phyloP scores from a whole-genome alignment of 2,113 vertebrate genomes.

The Pardalotus punctatus region DNA sequence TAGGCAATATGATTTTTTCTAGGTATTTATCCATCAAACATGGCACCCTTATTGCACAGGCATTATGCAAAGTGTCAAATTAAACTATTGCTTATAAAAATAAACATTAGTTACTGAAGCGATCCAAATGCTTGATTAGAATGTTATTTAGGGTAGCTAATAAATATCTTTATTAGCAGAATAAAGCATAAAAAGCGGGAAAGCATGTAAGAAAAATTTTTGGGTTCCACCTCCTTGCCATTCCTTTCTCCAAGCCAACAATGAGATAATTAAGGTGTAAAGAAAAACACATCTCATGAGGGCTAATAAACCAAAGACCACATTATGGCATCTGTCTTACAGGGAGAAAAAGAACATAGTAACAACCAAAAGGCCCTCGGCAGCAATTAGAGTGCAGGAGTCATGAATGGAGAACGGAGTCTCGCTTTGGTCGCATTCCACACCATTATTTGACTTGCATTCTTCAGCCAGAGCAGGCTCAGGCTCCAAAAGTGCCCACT shows the following conservation, averaged over 20 bases:
- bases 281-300: background rate
- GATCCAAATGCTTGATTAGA: constrained; percentile 67
- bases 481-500: background rate
- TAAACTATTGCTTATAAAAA: constrained; percentile 80
- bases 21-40: constrained; percentile 78
- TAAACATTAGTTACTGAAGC: constrained; percentile 75
- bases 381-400: background rate
- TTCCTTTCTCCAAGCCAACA: constrained; percentile 3
- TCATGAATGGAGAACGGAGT: background rate
- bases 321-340: background rate
- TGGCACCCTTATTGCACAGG: constrained; percentile 72
- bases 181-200: background rate
- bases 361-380: background rate
- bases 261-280: background rate
- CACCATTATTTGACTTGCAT: background rate
- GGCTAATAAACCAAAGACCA: constrained; percentile 3
- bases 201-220: background rate
- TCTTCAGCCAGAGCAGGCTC: background rate
- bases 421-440: background rate
- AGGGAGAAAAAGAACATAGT: background rate
- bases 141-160: constrained; percentile 52
- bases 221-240: background rate
- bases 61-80: constrained; percentile 80
- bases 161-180: constrained; percentile 65
- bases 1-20: constrained; percentile 73